Conservation (phyloP, 1,140 invertebrate species). For the Tetramorium parvispinum region DNA sequence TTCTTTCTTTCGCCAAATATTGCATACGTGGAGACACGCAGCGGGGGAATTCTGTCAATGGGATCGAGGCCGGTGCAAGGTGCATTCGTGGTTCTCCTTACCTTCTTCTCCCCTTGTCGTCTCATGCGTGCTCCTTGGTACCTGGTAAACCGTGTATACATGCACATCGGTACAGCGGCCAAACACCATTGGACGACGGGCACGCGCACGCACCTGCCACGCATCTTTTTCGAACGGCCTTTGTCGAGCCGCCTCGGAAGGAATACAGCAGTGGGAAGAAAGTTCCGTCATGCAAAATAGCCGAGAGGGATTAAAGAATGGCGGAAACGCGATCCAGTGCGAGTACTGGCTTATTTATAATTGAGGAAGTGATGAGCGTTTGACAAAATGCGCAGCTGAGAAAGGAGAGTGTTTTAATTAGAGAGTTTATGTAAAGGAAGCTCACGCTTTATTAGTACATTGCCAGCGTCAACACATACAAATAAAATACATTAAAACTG, state of each 20-base stretch:
- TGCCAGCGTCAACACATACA: neutral
- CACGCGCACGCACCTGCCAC: constrained; percentile 84
- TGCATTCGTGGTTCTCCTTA: constrained; percentile 58
- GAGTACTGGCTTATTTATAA: constrained; percentile 13
- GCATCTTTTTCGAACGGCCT: constrained; percentile 80
- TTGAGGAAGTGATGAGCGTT: constrained; percentile 33
- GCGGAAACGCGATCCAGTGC: constrained; percentile 62
- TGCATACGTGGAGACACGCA: constrained; percentile 40
- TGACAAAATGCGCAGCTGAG: neutral
- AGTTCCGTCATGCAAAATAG: constrained; percentile 57
- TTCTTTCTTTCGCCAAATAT: constrained; percentile 9
- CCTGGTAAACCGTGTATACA: constrained; percentile 23
- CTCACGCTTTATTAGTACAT: neutral
- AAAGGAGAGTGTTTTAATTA: constrained; percentile 21
- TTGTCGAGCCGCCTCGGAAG: constrained; percentile 74
- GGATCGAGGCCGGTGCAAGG: constrained; percentile 67
- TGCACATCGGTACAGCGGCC: neutral
- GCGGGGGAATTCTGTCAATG: constrained; percentile 73
- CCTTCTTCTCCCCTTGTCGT: neutral
- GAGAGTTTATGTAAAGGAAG: neutral
- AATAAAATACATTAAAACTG: constrained; percentile 14
- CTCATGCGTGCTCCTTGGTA: constrained; percentile 15
- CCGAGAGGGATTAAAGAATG: constrained; percentile 60
- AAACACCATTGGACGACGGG: constrained; percentile 79
- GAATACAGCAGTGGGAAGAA: constrained; percentile 57